Evolutionary conservation across 2,113 vertebrate genomes (phyloP).

Genomic region (Scytalopus superciliaris): DNA sequence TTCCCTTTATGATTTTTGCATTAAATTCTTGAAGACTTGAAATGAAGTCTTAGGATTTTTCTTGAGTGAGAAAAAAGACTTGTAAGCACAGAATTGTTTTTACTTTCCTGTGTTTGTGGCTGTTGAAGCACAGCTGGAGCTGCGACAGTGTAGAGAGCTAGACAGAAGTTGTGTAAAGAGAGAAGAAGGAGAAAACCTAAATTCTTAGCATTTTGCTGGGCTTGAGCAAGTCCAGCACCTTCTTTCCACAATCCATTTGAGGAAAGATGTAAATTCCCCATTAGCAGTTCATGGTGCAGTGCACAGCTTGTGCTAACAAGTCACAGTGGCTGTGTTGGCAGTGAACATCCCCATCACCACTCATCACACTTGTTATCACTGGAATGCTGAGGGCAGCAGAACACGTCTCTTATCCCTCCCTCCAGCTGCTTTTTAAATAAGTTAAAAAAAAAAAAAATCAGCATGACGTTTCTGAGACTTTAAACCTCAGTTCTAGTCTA

Average conservation of each 20-base stretch:
- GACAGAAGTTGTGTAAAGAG: neutral
- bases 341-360: neutral
- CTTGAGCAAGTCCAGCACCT: neutral
- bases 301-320: neutral
- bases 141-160: neutral
- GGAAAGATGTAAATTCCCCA: neutral
- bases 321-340: neutral
- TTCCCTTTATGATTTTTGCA: neutral
- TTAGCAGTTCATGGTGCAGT: neutral
- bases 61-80: neutral
- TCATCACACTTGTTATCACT: neutral
- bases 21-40: neutral
- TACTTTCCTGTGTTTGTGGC: neutral
- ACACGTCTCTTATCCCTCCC: neutral
- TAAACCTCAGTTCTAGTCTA: neutral
- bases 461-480: neutral
- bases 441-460: neutral
- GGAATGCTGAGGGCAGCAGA: neutral
- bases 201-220: neutral
- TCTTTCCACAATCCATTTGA: neutral
- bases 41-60: neutral
- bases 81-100: neutral
- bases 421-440: neutral
- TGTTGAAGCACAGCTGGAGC: neutral
- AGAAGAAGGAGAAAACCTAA: neutral